Conservation (phyloP, 1,140 invertebrate genomes). For the Olivierus martensii region DNA sequence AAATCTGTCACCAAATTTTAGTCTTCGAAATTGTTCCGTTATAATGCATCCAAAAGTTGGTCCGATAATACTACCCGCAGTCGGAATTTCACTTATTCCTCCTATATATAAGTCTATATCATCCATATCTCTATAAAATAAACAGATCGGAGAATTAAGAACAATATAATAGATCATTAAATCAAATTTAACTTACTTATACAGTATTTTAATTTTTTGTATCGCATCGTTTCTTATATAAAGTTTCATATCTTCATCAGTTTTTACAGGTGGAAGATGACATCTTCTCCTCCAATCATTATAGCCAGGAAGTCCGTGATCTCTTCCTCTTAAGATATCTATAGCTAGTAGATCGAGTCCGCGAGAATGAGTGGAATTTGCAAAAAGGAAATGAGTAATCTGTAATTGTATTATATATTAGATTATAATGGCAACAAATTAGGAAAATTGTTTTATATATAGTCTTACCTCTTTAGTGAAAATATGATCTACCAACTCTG, state of each 20-base stretch:
- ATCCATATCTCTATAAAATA: slow-evolving; percentile 30
- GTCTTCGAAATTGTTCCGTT: slow-evolving; percentile 78
- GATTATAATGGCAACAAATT: too few relatives aligned
- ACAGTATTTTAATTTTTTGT: slow-evolving; percentile 36
- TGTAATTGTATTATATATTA: too few relatives aligned
- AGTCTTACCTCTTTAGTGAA: slow-evolving; percentile 75
- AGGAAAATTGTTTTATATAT: too few relatives aligned
- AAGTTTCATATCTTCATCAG: slow-evolving; percentile 46
- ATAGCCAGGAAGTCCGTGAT: slow-evolving; percentile 87
- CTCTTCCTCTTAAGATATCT: slow-evolving; percentile 87
- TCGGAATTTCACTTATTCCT: slow-evolving; percentile 43
- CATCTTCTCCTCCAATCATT: slow-evolving; percentile 71
- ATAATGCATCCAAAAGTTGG: slow-evolving; percentile 94
- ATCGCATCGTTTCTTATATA: slow-evolving; percentile 36
- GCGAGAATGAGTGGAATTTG: slow-evolving; percentile 31
- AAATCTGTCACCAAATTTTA: slow-evolving; percentile 45
- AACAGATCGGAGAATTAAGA: neutral
- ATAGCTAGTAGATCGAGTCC: slow-evolving; percentile 87
- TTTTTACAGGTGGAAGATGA: slow-evolving; percentile 45
- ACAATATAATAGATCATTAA: neutral
- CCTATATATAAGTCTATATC: slow-evolving; percentile 51
- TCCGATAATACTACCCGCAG: slow-evolving; percentile 68
- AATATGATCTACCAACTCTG: slow-evolving; percentile 51
- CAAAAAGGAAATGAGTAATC: too few relatives aligned
- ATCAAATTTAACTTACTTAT: too few relatives aligned